Percentiles rank a stretch among this genome's conserved stretches.
phyloP scores from a whole-genome alignment of 2,888 invertebrate species.

The Argyresthia albistria region DNA sequence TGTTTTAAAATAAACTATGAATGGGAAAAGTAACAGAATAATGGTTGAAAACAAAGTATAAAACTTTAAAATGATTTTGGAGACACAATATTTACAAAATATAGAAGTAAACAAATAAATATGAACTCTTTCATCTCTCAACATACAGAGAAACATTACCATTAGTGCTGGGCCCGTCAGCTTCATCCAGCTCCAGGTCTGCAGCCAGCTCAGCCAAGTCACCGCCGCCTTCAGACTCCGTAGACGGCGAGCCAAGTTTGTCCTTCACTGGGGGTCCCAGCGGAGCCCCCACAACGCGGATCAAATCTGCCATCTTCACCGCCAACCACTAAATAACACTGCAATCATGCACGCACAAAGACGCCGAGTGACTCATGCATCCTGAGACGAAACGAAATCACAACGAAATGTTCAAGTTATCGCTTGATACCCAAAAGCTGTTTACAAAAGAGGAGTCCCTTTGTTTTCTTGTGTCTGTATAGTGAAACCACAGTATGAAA shows the following conservation, averaged over 20 bases:
- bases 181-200: constrained; percentile 79
- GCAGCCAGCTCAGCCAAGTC: constrained; percentile 74
- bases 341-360: constrained; percentile 13
- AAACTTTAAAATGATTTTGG: too few relatives aligned
- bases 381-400: constrained; percentile 20
- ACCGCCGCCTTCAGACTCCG: constrained; percentile 87
- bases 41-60: too few relatives aligned
- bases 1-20: too few relatives aligned
- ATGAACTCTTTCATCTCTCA: too few relatives aligned
- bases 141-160: constrained; percentile 33
- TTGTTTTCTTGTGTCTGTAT: not conserved
- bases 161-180: constrained; percentile 77
- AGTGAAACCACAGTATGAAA: not conserved
- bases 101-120: too few relatives aligned
- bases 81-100: too few relatives aligned
- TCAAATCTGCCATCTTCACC: constrained; percentile 77
- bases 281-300: constrained; percentile 77
- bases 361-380: constrained; percentile 40
- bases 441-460: constrained; percentile 8
- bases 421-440: not conserved
- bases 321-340: constrained; percentile 6
- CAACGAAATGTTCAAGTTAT: constrained; percentile 10
- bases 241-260: constrained; percentile 86
- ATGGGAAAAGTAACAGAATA: too few relatives aligned
- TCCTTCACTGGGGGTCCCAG: constrained; percentile 78